Evolutionary conservation across 2,797 vertebrate genomes (phyloP), one percentile per base, ranked within the genome.

Genomic region (Trematomus bernacchii): DNA sequence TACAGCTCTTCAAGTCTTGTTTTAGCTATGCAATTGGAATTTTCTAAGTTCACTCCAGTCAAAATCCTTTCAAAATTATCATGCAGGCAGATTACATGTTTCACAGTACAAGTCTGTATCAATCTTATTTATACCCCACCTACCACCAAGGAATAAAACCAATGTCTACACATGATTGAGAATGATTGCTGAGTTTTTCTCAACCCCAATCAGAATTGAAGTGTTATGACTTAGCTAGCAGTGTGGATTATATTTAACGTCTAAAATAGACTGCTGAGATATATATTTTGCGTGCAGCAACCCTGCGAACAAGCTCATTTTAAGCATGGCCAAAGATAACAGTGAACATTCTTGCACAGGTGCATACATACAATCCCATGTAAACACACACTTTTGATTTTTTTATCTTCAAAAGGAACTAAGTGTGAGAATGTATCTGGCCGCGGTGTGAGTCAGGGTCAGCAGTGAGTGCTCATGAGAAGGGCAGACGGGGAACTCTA

Each of bases 401-500:
- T 4, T 37, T 6, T 9, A 37, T 37, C 8, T 37, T 37, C 33
- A 37, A 54, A 64, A 46, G 42, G 11, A 55, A 55, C 4, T 52
- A 30, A 66, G 80, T 69, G 63, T 66, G 76, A 66, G 63, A 73
- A 59, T 66, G 47, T 27, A 52, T 80, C 69, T 53, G 71, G 43
- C 61, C 61, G 43, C 48, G 43, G 68, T 54, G 69, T 67, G 65
- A 74, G 77, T 64, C 63, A 69, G 87, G 85, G 87, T 91, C 84
- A 90, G 82, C 84, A 81, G 55, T 60, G 79, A 91, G 86, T 63
- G 79, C 72, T 87, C 80, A 79, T 74, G 83, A 92, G 87, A 84
- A 90, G 89, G 89, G 85, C 88, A 90, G 82, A 76, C 66, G 82
- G 70, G 88, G 72, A 93, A 93, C 84, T 88, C 84, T 87, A 93